These are phyloP conservation scores for Cranoglanis bouderius DNA, from an alignment of 2,113 vertebrate species.

Conservation along the genomic window DNA sequence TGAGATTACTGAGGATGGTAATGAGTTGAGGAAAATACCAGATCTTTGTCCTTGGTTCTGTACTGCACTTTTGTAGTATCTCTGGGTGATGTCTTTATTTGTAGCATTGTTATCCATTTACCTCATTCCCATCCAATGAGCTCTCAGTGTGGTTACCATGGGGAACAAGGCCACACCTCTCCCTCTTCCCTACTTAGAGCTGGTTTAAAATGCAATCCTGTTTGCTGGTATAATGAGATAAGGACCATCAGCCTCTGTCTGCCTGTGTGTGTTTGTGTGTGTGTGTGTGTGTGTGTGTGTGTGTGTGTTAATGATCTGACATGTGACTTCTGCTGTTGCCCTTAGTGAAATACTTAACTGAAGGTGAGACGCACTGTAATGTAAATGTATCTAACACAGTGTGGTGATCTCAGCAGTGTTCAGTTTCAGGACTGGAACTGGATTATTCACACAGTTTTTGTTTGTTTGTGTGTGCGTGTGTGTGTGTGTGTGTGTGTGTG, in stretches of 20 bases:
- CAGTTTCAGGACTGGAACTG: no score
- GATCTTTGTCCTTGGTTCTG: no score
- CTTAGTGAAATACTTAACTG: no score
- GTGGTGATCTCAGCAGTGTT: no score
- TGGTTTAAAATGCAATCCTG: slow-evolving; percentile 19
- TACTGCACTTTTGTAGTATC: not conserved
- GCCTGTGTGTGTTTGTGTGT: slow-evolving; percentile 3
- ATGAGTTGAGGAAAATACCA: no score
- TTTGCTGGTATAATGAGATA: slow-evolving; percentile 41
- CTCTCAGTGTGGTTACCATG: slow-evolving; percentile 16
- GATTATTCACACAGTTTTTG: no score
- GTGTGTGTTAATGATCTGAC: not conserved
- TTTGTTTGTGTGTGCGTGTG: no score
- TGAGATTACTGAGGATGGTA: no score
- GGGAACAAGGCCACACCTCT: slow-evolving; percentile 28
- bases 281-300: not conserved
- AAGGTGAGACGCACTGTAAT: no score
- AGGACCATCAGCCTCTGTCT: slow-evolving; percentile 23
- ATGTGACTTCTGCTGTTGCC: no score
- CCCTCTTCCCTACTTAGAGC: not conserved
- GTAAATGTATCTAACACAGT: no score
- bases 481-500: no score
- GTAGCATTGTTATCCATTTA: slow-evolving; percentile 7
- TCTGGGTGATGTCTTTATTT: not conserved
- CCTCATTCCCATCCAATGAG: slow-evolving; percentile 30